Conservation (phyloP, 2,113 vertebrate genomes). For the Silurus glanis region DNA sequence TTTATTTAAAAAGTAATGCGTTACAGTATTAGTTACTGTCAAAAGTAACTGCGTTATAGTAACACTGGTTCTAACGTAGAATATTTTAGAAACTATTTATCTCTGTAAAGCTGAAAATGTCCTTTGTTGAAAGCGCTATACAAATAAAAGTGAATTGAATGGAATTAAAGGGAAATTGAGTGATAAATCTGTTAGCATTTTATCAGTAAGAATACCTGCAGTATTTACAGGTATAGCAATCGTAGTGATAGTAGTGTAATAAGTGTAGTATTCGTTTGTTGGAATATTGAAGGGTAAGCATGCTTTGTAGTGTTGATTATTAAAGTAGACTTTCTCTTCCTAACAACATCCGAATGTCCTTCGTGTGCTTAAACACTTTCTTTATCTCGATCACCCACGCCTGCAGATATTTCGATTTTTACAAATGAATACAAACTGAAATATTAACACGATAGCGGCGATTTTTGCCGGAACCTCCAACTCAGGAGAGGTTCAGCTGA, state of each 20-base stretch:
- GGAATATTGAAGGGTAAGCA: neutral
- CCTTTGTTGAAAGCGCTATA: no score
- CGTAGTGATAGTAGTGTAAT: no score
- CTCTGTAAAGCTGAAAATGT: no score
- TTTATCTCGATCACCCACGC: neutral
- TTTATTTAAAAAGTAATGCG: no score
- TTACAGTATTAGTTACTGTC: no score
- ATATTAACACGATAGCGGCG: neutral
- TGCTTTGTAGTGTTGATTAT: neutral
- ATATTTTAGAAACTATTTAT: no score
- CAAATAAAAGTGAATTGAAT: no score
- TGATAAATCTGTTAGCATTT: neutral
- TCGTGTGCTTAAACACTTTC: neutral
- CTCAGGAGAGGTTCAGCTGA: neutral
- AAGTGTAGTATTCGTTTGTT: neutral
- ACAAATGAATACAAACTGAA: neutral
- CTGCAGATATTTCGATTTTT: slow-evolving; percentile 7
- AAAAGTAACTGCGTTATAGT: no score
- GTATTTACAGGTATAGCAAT: neutral
- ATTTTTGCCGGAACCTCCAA: neutral
- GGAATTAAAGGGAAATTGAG: no score
- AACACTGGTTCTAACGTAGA: no score
- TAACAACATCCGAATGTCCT: neutral
- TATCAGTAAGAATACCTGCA: neutral
- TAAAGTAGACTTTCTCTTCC: neutral